Conservation (phyloP, 2,888 invertebrate species). For the Chrysotoxum bicinctum region DNA sequence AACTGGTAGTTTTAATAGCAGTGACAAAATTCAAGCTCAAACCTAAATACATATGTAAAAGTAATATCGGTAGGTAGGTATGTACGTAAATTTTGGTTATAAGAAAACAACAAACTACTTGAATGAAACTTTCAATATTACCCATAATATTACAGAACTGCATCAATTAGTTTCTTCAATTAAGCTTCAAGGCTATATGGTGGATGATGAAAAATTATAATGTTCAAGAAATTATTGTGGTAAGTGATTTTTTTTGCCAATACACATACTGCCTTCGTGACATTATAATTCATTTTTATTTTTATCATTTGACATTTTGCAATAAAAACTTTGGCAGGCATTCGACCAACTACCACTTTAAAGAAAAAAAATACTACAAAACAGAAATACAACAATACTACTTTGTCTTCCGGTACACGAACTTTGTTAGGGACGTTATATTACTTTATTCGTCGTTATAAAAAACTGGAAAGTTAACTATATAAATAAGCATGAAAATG, state of each 20-base stretch:
- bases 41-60: no score
- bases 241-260: conserved; percentile 13
- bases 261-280: conserved; percentile 25
- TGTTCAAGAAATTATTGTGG: conserved; percentile 1
- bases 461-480: conserved; percentile 1
- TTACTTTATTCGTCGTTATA: neutral
- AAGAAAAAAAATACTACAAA: neutral
- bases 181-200: neutral
- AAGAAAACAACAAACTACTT: neutral
- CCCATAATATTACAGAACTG: neutral
- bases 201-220: conserved; percentile 1
- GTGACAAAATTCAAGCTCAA: no score
- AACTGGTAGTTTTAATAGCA: no score
- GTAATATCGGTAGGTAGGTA: neutral
- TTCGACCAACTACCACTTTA: neutral
- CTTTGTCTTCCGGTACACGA: conserved; percentile 25
- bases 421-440: conserved; percentile 1
- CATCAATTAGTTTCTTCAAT: conserved; percentile 26
- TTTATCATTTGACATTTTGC: conserved; percentile 27
- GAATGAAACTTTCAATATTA: neutral
- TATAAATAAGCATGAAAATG: neutral
- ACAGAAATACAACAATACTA: neutral
- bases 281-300: conserved; percentile 28
- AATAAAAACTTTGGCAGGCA: conserved; percentile 15
- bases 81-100: no score